A percentile compares a stretch with the other conserved stretches of the same genome.
Evolutionary conservation across 1,140 invertebrate species (phyloP).

Genomic region (Drosophila kepulauana): DNA sequence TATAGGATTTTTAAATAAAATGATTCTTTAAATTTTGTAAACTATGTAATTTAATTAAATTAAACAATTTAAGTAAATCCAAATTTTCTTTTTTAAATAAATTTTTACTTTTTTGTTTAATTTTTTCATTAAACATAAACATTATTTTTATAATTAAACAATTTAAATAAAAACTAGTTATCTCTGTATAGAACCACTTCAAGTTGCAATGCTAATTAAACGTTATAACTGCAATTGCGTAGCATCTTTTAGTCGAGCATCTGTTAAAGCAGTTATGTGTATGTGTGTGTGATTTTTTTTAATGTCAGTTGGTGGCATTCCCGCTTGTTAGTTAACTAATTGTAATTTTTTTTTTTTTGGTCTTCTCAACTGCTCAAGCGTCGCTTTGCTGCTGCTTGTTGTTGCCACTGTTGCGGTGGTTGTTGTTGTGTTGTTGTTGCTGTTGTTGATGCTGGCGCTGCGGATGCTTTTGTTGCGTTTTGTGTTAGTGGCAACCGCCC

Average conservation of each 20-base stretch:
- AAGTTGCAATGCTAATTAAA: too few species aligned
- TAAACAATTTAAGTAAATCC: too few species aligned
- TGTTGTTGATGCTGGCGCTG: conserved; percentile 32
- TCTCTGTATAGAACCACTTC: too few species aligned
- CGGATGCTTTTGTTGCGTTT: conserved; percentile 48
- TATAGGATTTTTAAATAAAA: too few species aligned
- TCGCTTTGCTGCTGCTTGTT: conserved; percentile 3
- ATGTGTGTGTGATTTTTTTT: conserved; percentile 13
- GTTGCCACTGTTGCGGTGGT: conserved; percentile 8
- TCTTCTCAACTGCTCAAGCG: conserved; percentile 2
- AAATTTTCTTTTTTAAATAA: too few species aligned
- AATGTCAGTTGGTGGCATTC: conserved; percentile 42
- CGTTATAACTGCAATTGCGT: neutral
- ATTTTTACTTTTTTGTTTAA: too few species aligned
- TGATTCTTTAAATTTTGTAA: too few species aligned
- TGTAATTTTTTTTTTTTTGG: conserved; percentile 59
- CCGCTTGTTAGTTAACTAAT: conserved; percentile 82
- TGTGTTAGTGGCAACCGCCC: conserved; percentile 49
- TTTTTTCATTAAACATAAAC: too few species aligned
- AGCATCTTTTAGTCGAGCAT: conserved; percentile 4
- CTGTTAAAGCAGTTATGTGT: neutral
- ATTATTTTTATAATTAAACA: too few species aligned
- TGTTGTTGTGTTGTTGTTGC: conserved; percentile 9
- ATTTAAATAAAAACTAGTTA: too few species aligned
- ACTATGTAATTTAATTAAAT: too few species aligned